Percentiles rank a stretch among this genome's conserved stretches.
Evolutionary conservation across 2,113 vertebrate species (phyloP).

Genomic region (Psophia crepitans): DNA sequence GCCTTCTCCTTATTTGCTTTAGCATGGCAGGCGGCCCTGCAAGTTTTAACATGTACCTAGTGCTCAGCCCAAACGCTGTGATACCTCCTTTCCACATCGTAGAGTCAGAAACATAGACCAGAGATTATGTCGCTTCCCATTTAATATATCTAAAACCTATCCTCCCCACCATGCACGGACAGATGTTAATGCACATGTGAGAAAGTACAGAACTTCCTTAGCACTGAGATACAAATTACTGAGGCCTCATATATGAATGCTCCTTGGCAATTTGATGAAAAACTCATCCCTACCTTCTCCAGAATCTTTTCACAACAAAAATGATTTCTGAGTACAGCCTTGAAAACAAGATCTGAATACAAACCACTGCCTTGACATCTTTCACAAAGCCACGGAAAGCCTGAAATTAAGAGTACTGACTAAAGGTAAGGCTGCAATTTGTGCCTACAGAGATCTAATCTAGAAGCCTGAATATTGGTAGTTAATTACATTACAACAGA

Average conservation of each 20-base stretch:
- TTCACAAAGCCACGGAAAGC: not conserved
- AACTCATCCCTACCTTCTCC: not conserved
- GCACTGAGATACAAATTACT: not conserved
- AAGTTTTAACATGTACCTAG: not conserved
- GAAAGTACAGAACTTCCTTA: not conserved
- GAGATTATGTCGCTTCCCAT: not conserved
- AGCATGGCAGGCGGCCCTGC: not conserved
- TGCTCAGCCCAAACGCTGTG: not conserved
- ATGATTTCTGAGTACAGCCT: not conserved
- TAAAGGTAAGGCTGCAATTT: not conserved
- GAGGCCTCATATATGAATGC: not conserved
- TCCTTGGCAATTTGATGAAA: not conserved
- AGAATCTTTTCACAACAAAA: not conserved
- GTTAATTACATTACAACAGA: not conserved
- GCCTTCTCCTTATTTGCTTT: not conserved
- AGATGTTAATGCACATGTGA: not conserved
- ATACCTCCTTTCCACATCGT: not conserved
- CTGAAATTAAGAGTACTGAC: not conserved
- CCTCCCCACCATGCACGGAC: accelerated
- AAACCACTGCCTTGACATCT: not conserved
- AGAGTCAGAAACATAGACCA: not conserved
- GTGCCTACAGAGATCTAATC: not conserved
- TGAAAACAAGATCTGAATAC: not conserved
- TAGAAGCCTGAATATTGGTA: not conserved
- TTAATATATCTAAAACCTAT: not conserved